Conservation (phyloP, 2,113 vertebrate species). For the Lophochroa leadbeateri region DNA sequence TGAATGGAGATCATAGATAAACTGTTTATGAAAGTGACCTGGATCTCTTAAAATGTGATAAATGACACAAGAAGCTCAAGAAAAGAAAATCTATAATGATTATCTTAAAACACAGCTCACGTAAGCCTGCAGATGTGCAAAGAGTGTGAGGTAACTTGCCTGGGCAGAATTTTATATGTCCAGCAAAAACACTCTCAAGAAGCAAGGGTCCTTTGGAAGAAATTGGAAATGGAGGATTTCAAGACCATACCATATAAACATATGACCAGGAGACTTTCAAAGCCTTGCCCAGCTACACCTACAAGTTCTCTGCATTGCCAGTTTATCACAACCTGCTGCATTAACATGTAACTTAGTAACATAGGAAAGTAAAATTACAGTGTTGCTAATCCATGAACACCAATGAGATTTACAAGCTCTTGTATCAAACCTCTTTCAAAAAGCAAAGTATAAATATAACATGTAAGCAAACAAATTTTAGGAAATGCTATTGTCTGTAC, state of each 20-base stretch:
- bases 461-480: not conserved
- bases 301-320: not conserved
- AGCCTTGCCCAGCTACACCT: not conserved
- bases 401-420: not conserved
- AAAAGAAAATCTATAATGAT: not conserved
- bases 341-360: not conserved
- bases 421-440: not conserved
- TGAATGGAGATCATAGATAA: not conserved
- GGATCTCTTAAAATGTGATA: not conserved
- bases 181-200: not conserved
- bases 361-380: not conserved
- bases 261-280: not conserved
- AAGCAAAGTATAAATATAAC: not conserved
- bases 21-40: not conserved
- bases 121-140: not conserved
- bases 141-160: not conserved
- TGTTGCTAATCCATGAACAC: not conserved
- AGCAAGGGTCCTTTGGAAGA: not conserved
- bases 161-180: not conserved
- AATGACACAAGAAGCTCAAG: not conserved
- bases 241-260: not conserved
- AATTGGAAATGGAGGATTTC: not conserved
- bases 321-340: not conserved
- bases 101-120: not conserved
- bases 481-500: not conserved